Evolutionary conservation across 2,888 invertebrate species (phyloP).

Genomic region (Steinernema hermaphroditum): DNA sequence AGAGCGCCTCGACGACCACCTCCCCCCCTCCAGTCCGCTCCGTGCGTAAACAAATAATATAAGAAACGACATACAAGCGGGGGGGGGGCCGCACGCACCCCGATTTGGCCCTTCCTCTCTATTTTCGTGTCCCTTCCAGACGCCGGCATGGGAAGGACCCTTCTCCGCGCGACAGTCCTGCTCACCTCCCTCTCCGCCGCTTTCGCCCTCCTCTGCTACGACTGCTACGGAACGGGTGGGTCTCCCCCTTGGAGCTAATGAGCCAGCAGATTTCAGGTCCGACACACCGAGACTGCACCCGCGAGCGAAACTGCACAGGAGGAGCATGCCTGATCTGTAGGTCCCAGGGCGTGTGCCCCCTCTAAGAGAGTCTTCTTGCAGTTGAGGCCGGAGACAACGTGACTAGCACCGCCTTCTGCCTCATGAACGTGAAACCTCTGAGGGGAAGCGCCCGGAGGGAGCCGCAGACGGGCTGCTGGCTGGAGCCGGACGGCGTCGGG

Average conservation of each 20-base stretch:
- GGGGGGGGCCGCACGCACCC: background rate
- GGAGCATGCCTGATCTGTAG: constrained; percentile 60
- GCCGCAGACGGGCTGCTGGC: constrained; percentile 55
- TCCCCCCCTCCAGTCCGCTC: background rate
- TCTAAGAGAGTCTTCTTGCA: constrained; percentile 44
- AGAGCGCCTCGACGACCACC: too few relatives aligned
- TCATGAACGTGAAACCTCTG: constrained; percentile 43
- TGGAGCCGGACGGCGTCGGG: constrained; percentile 57
- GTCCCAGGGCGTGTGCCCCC: too few relatives aligned
- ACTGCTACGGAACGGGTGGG: constrained; percentile 54
- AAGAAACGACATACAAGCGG: background rate
- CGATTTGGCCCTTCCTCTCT: background rate
- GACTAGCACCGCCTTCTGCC: constrained; percentile 57
- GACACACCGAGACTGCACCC: constrained; percentile 47
- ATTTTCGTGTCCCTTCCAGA: background rate
- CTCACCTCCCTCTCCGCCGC: background rate
- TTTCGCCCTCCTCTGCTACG: constrained; percentile 48
- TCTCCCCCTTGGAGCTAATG: too few relatives aligned
- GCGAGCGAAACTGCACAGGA: constrained; percentile 52
- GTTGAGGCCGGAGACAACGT: constrained; percentile 56
- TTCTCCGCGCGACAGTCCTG: background rate
- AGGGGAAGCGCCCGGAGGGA: constrained; percentile 30
- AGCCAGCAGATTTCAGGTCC: constrained; percentile 33
- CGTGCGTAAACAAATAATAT: constrained; percentile 14
- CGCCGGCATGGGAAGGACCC: background rate